A percentile compares a stretch with the other conserved stretches of the same genome.
Conservation (phyloP, 2,113 vertebrate genomes). For the Ctenodactylus gundi region DNA sequence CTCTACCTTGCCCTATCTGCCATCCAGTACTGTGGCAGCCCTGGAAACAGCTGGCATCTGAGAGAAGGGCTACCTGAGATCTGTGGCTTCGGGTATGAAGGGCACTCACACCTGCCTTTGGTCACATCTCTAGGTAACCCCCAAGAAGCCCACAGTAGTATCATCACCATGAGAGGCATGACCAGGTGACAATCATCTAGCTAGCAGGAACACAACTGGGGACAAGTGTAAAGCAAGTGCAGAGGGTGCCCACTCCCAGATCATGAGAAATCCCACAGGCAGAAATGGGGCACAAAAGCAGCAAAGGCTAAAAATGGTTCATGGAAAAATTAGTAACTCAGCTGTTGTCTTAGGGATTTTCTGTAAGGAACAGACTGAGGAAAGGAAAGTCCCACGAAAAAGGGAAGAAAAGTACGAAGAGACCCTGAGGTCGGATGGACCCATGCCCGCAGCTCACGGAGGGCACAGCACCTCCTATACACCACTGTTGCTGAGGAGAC, state of each 20-base stretch:
- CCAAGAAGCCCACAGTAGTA: not conserved
- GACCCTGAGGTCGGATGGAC: not conserved
- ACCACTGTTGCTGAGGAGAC: not conserved
- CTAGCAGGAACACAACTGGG: not conserved
- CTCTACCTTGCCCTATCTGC: not conserved
- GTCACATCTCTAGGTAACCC: not conserved
- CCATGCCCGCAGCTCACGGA: fast-evolving
- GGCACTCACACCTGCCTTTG: not conserved
- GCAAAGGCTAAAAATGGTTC: not conserved
- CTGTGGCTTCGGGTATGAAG: not conserved
- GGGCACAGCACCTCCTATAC: fast-evolving
- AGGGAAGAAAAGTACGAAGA: fast-evolving
- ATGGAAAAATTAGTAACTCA: not conserved
- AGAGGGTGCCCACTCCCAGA: not conserved
- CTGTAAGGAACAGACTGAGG: not conserved
- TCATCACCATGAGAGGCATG: not conserved
- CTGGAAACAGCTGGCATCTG: not conserved
- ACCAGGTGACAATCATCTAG: not conserved
- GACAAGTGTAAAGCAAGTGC: not conserved
- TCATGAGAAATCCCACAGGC: not conserved
- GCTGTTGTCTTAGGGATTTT: not conserved
- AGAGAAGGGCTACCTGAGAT: not conserved
- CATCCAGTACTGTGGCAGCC: not conserved
- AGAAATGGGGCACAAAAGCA: not conserved
- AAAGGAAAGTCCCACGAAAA: not conserved